A percentile compares a stretch with the other conserved stretches of the same genome.
Conservation (phyloP, 2,113 vertebrate species). For the Ceyx margarethae region DNA sequence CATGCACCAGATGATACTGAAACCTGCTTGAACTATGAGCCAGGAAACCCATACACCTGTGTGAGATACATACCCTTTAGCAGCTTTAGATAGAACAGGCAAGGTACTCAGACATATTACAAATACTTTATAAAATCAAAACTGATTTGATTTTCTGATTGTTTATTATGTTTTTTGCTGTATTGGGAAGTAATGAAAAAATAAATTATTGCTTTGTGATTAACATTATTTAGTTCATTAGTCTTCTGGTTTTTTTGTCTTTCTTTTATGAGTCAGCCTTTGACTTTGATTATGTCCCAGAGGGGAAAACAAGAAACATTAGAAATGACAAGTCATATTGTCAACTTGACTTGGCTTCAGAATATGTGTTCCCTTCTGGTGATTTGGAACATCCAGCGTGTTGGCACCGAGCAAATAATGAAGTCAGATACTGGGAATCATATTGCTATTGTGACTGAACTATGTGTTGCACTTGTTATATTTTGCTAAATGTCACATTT, state of each 20-base stretch:
- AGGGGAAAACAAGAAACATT: not conserved
- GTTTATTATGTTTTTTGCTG: not conserved
- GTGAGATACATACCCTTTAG: not conserved
- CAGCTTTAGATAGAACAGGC: not conserved
- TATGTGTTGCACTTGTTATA: not conserved
- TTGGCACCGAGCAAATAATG: not conserved
- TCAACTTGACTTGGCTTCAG: not conserved
- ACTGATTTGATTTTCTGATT: not conserved
- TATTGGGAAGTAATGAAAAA: not conserved
- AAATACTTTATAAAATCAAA: not conserved
- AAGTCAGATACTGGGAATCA: not conserved
- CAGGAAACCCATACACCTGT: not conserved
- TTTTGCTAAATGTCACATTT: not conserved
- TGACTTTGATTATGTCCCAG: not conserved
- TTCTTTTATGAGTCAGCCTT: not conserved
- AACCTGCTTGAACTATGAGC: too few relatives aligned
- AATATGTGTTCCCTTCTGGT: not conserved
- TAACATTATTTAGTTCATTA: not conserved
- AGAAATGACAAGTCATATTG: not conserved
- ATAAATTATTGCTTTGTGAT: not conserved
- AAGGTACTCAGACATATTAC: not conserved
- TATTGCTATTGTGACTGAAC: not conserved
- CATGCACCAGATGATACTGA: too few relatives aligned
- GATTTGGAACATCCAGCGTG: fast-evolving
- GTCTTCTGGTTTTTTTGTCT: not conserved